phyloP scores from a whole-genome alignment of 37 sponge, comb jelly and placozoan species.

The Cliona cf. orientalis region DNA sequence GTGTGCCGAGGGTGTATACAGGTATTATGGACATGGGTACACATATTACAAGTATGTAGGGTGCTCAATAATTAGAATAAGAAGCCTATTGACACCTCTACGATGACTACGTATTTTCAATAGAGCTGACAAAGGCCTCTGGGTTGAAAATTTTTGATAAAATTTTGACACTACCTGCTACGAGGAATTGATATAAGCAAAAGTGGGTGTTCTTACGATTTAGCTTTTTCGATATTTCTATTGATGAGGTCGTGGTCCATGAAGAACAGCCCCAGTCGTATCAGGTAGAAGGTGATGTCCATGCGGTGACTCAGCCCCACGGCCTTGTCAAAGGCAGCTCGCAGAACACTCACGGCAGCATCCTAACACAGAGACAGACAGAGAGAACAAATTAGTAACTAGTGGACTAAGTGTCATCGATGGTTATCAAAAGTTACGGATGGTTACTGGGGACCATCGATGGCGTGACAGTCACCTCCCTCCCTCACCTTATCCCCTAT shows the following conservation, averaged over 20 bases:
- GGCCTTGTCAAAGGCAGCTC: constrained; percentile 76
- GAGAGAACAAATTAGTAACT: not conserved
- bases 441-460: not conserved
- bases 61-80: no score
- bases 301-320: constrained; percentile 90
- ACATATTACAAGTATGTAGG: no score
- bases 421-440: not conserved
- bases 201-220: constrained; percentile 65
- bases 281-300: constrained; percentile 93
- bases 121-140: no score
- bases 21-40: no score
- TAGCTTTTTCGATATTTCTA: constrained; percentile 90
- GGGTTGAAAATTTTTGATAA: no score
- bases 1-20: no score
- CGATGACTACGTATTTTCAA: no score
- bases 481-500: constrained; percentile 87
- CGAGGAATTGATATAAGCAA: not conserved
- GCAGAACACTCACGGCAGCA: constrained; percentile 39
- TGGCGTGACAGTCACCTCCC: not conserved
- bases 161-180: no score
- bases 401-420: not conserved
- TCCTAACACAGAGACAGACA: constrained; percentile 24
- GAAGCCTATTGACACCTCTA: no score
- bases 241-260: constrained; percentile 92
- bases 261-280: constrained; percentile 94